Conservation (phyloP, 2,888 invertebrate species). For the Hedya salicella region DNA sequence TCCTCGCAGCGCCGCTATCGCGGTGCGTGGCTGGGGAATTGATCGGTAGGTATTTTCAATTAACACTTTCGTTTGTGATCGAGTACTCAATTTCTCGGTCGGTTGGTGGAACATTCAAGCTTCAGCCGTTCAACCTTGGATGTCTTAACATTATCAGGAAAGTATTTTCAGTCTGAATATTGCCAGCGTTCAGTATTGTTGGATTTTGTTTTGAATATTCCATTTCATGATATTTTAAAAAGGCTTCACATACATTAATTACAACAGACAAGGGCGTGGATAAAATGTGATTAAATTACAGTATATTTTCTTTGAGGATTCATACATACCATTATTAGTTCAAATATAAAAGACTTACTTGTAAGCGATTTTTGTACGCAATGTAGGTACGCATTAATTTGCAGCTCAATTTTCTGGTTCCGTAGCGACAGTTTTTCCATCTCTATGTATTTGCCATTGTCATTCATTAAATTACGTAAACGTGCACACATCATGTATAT, state of each 20-base stretch:
- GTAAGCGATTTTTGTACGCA: too few species aligned
- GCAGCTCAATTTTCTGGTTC: too few species aligned
- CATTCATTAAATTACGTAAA: too few species aligned
- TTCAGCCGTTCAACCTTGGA: neutral
- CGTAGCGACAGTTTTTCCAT: too few species aligned
- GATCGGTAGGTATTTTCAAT: constrained; percentile 36
- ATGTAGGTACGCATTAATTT: too few species aligned
- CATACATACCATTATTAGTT: too few species aligned
- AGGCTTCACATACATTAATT: neutral
- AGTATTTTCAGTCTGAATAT: neutral
- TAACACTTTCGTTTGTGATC: constrained; percentile 40
- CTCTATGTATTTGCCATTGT: too few species aligned
- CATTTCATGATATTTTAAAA: neutral
- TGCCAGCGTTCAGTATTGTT: neutral
- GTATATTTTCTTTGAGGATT: too few species aligned
- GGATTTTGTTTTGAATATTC: neutral
- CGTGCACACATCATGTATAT: too few species aligned
- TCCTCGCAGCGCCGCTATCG: neutral
- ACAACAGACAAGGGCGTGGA: neutral
- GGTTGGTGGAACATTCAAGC: constrained; percentile 6
- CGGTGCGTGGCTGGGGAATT: constrained; percentile 23
- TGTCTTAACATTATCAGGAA: constrained; percentile 18
- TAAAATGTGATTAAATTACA: too few species aligned
- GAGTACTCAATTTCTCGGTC: constrained; percentile 33
- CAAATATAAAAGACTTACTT: too few species aligned